Conservation (phyloP, 2,797 vertebrate species). For the Chaenodraco wilsoni region DNA sequence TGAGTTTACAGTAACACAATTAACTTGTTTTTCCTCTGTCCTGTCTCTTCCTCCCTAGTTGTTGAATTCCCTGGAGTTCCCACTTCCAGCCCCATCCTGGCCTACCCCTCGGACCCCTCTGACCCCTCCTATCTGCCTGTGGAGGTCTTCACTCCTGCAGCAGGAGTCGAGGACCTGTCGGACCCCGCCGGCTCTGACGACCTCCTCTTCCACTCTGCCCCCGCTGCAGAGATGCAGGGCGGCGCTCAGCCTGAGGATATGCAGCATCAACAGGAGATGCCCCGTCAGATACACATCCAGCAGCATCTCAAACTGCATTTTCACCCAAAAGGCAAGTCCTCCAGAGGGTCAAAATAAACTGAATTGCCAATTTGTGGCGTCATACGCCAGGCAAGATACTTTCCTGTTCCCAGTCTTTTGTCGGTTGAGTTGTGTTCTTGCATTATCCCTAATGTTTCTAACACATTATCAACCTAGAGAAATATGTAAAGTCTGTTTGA, state of each 20-base stretch:
- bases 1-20: not conserved
- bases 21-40: not conserved
- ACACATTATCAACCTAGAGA: too few species aligned
- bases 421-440: too few species aligned
- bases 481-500: too few species aligned
- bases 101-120: slow-evolving; percentile 36
- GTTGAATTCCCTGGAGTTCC: slow-evolving; percentile 64
- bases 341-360: slow-evolving; percentile 18
- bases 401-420: not conserved
- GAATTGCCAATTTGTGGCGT: not conserved
- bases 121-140: slow-evolving; percentile 36
- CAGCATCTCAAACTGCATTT: slow-evolving; percentile 84
- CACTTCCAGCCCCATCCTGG: slow-evolving; percentile 41
- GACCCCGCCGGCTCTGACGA: slow-evolving; percentile 20
- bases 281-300: slow-evolving; percentile 80
- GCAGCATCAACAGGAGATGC: slow-evolving; percentile 54
- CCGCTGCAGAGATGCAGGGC: slow-evolving; percentile 38
- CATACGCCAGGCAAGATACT: not conserved
- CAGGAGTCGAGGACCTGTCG: slow-evolving; percentile 25
- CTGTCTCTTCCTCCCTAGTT: slow-evolving; percentile 12
- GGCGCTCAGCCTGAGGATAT: slow-evolving; percentile 46
- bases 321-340: slow-evolving; percentile 69
- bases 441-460: too few species aligned
- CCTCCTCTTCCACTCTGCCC: slow-evolving; percentile 29
- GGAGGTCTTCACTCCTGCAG: slow-evolving; percentile 42